phyloP scores from a whole-genome alignment of 2,888 invertebrate species.

The Bellardia pandia region DNA sequence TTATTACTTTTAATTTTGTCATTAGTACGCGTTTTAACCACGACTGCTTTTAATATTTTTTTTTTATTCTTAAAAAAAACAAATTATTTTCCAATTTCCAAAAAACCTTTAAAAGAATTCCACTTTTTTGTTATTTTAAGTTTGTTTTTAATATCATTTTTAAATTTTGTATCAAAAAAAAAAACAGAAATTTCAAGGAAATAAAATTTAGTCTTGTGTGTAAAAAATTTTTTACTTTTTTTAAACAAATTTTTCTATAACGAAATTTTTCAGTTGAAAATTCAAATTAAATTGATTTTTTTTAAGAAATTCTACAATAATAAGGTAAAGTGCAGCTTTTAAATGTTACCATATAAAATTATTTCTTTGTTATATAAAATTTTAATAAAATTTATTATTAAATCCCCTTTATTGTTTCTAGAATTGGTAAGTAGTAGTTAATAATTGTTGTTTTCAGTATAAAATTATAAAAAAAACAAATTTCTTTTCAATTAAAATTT shows the following conservation, averaged over 20 bases:
- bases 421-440: constrained; percentile 51
- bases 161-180: constrained; percentile 74
- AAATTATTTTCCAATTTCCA: constrained; percentile 49
- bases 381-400: background rate
- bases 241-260: background rate
- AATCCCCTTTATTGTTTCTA: constrained; percentile 18
- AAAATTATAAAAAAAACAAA: background rate
- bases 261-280: constrained; percentile 22
- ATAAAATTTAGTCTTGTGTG: constrained; percentile 58
- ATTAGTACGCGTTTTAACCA: constrained; percentile 46
- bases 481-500: background rate
- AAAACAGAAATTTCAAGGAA: constrained; percentile 61
- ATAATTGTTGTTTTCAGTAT: constrained; percentile 3
- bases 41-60: constrained; percentile 62
- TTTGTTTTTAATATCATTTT: constrained; percentile 33
- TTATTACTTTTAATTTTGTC: constrained; percentile 35
- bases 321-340: constrained; percentile 3
- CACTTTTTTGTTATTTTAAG: constrained; percentile 22
- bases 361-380: constrained; percentile 16
- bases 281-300: background rate
- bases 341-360: background rate
- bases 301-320: background rate
- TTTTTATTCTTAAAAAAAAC: constrained; percentile 46
- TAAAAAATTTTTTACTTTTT: constrained; percentile 28
- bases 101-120: constrained; percentile 28